Evolutionary conservation across 53 echinoderm and acorn worm species (phyloP), one percentile per base, ranked within the genome.

Genomic region (Paelopatides confundens): DNA sequence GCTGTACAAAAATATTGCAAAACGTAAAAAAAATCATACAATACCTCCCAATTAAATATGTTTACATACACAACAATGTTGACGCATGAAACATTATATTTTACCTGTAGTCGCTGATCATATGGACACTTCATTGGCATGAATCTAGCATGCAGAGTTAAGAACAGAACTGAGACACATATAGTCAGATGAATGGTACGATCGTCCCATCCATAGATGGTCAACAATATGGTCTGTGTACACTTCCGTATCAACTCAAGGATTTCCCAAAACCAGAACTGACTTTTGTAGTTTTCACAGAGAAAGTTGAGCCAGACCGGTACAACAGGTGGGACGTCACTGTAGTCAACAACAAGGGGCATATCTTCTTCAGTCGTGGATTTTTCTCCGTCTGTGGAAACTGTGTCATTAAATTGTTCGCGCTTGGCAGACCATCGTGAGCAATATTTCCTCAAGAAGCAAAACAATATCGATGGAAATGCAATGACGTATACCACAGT

Each of bases 401-500:
- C 12, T 8, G 8, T 58, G 6, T 58, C 58, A 18, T 58, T 21
- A 58, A 6, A 18, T 58, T 18, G 58, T n/a, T 17, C 54, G 12
- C 43, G 43, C 8, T 43, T 1, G 1, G 13, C 31, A 33, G 74
- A 74, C 74, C 74, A 74, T 26, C 13, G 74, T 1, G 74, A 40
- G n/a, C 15, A 46, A 46, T 74, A 28, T 74, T 74, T 74, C 86
- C 87, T 85, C 65, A 93, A 38, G 18, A 90, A 35, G 27, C 79
- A 30, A 3, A 90, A 85, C 47, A 93, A 26, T 34, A 33, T 53
- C 13, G 77, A 28, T 0, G 93, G 93, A 48, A 88, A 91, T 6
- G 84, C 93, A 10, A 93, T 58, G 1, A 94, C 86, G 63, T 94
- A 94, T 10, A 68, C 12, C 21, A 74, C n/a, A 5, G 91, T 40